Percentiles rank a stretch among this genome's conserved stretches.
phyloP scores from a whole-genome alignment of 2,113 vertebrate genomes.

The Myodes glareolus region DNA sequence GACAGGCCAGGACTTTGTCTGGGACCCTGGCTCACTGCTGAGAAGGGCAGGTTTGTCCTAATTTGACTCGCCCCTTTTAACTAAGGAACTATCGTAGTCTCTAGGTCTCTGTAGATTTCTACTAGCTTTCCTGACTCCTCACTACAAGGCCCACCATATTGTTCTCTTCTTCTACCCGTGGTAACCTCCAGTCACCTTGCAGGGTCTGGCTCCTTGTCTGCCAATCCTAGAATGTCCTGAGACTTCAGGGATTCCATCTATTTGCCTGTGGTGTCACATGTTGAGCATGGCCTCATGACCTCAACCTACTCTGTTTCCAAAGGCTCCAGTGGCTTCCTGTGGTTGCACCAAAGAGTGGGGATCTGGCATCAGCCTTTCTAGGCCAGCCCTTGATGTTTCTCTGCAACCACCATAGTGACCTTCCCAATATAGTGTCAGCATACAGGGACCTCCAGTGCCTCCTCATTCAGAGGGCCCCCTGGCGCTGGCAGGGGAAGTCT shows the following conservation, averaged over 20 bases:
- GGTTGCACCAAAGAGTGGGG: background rate
- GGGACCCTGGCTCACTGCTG: background rate
- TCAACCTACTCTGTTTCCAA: background rate
- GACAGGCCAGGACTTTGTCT: background rate
- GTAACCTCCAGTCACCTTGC: background rate
- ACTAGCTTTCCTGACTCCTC: slow-evolving; percentile 21
- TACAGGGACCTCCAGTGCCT: background rate
- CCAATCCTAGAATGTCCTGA: slow-evolving; percentile 29
- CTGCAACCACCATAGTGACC: background rate
- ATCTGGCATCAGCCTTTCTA: slow-evolving; percentile 20
- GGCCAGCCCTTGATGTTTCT: background rate
- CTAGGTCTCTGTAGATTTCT: background rate
- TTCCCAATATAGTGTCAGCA: background rate
- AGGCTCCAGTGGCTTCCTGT: slow-evolving; percentile 1
- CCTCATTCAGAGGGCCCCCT: background rate
- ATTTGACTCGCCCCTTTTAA: slow-evolving; percentile 7
- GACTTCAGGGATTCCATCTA: slow-evolving; percentile 1
- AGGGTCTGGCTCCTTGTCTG: background rate
- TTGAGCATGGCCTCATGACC: slow-evolving; percentile 32
- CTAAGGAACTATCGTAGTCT: background rate
- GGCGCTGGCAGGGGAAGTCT: background rate
- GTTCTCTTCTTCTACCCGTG: background rate
- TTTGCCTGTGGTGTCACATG: slow-evolving; percentile 2
- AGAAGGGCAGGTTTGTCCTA: background rate
- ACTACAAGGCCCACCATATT: background rate